Base-by-base conservation (phyloP, 2,888 invertebrate species). In the Melieria omissa region DNA sequence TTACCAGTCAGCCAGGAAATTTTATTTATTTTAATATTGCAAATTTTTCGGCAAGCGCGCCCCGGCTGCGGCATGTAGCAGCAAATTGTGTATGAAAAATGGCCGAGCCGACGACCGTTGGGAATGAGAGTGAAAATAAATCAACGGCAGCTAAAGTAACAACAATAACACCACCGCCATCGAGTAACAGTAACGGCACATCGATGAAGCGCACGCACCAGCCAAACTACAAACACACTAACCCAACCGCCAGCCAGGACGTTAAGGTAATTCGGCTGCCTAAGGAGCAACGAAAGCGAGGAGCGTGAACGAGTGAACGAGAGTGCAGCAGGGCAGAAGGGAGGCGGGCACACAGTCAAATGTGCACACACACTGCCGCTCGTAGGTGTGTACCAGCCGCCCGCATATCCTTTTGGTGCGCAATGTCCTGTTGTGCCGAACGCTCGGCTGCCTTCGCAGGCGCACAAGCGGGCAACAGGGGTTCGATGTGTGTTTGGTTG, bases 1-100 rank as follows among this genome's bases (percentile, higher is more conserved):
- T 60, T 60, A 58, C 49, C 67, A 29, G 67, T n/a, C 49, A 61
- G 49, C 16, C 14, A 52, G 44, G 47, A 12, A 65, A 64, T 70
- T 70, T 70, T 64, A 65, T 70, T 70, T 70, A 70, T 70, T 70
- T 70, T 58, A 70, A 70, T 65, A 65, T 70, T 70, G 70, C 49
- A 70, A 57, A 70, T 65, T 70, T 64, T 70, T 65, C 54, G 70
- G 58, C 64, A 10, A 55, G 61, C 68, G 44, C 69, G 69, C 62
- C 62, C 61, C 62, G 62, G 61, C 49, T 55, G 70, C 44, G 58
- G 45, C 57, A 14, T 54, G 10, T 60, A 14, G 29, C 29, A 61
- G 62, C 62, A 62, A 66, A 58, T 58, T 67, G 67, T 63, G 29
- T 60, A 70, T 70, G 66, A 66, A 67, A 67, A 70, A 70, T 65